Evolutionary conservation across 2,113 vertebrate genomes (phyloP), one percentile per base, ranked within the genome.

Genomic region (Hepsetus odoe): DNA sequence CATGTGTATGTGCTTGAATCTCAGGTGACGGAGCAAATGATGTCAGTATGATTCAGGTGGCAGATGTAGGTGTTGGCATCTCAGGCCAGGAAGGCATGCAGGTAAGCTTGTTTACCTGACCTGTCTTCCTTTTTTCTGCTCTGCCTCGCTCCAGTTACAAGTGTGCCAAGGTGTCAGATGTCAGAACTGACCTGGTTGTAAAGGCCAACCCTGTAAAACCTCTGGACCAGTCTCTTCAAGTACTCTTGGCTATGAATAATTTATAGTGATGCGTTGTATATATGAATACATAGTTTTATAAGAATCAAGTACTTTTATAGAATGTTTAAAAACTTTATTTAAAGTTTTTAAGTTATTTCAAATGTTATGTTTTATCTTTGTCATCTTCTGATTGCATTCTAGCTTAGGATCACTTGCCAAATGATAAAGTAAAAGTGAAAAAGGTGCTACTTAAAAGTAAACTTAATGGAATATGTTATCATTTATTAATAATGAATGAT

Each of bases 51-150:
- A 95, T 96, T 82, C 95, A 95, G 40, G 88, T 94, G 73, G 95
- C 95, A 73, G 91, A 96, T 72, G 85, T 83, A 18, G 95, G 95
- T 33, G 86, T 96, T 56, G 95, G 95, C 22, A 92, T 96, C 83
- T 94, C 90, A 0, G 95, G 95, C 58, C 94, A 95, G 87, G 95
- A 96, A 88, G 95, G 95, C 87, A 95, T 96, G 95, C 95, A 96
- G 93, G 95, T 96, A 89, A 14, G n/a, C 22, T 55, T 67, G 12
- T 30, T 67, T 12, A 6, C 14, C 13, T 18, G 30, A 38, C n/a
- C 33, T 20, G 12, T 56, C 1, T n/a, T 26, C 22, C 4, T 49
- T 33, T 12, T 20, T 28, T 28, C 4, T 38, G 1, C 5, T 33
- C 5, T 51, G n/a, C n/a, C 28, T 1, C 66, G 9, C 51, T 18